Evolutionary conservation across 2,797 vertebrate species (phyloP), one percentile per base, ranked within the genome.

Genomic region (Garrulus glandarius): DNA sequence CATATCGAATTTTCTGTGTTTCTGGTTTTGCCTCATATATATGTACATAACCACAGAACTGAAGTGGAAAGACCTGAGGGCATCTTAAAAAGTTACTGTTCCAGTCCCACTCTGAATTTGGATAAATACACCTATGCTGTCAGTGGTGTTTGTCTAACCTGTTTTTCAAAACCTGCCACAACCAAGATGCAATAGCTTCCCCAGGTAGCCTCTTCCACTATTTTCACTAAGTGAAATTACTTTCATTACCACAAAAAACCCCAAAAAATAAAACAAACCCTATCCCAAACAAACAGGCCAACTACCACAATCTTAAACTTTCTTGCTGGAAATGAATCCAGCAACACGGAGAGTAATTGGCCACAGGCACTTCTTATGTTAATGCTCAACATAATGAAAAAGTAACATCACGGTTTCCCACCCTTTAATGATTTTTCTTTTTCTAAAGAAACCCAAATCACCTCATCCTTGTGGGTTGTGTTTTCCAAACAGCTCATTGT

Each of bases 131-230:
- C 16, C 57, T 63, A n/a, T 72, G 53, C 61, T 20, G 0, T 29
- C 72, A n/a, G n/a, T 10, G 14, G 23, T 63, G 17, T 89, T 61
- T 70, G 88, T 43, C 88, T 36, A 95, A 95, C 94, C 84, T 83
- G 93, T 92, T 95, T 86, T 83, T 89, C 90, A 87, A 84, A 95
- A 87, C 44, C 55, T 53, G 23, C 64, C 67, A 70, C 52, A 64
- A 56, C 17, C 83, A 70, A 91, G 52, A 84, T 10, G 32, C 37
- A 93, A 75, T 16, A 68, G 39, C 32, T 50, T 72, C 82, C 36
- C 41, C 5, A 3, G 39, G 24, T 9, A 65, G 61, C 26, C 52
- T 43, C 63, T 87, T 87, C 59, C 70, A 70, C 34, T 49, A 11
- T 22, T 65, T 81, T 57, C 30, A 69, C 39, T n/a, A 68, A 55